Evolutionary conservation across 2,113 vertebrate species (phyloP), one percentile per base, ranked within the genome.

Genomic region (Rafetus swinhoei): DNA sequence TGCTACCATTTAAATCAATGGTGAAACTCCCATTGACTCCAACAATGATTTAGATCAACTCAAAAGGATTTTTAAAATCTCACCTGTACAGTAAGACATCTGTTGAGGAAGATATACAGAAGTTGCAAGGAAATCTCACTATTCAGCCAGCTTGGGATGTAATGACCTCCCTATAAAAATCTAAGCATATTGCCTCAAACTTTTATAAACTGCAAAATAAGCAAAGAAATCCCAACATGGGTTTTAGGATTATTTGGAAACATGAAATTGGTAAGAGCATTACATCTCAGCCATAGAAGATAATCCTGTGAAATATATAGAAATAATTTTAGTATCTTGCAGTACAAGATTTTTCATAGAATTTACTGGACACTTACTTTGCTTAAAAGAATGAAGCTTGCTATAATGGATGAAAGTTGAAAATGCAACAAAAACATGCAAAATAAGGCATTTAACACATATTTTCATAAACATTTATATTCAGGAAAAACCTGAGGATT

Each of bases 401-500:
- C n/a, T 82, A 54, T 39, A 60, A 35, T 7, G 82, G n/a, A 89
- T 77, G 87, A 88, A 81, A 0, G 0, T 5, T 32, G 0, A 10
- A 85, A 29, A 6, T n/a, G 22, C 29, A 62, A 21, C 65, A 59
- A 92, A 74, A 86, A 52, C 32, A 55, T 39, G 87, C 79, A 85
- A 81, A 90, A 39, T 15, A 0, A 87, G 88, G 3, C 60, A 91
- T 89, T 87, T 82, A 86, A 91, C 79, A 80, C 9, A 77, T 0
- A 0, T 92, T 24, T 79, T 32, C 88, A 83, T 32, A 55, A 92
- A 80, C 86, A 94, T 86, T 94, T 95, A 97, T 83, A 92, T 92
- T 87, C 69, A 86, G 32, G 69, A 25, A 62, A 97, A 97, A 39
- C 16, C 74, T 92, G 90, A 60, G 92, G 95, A 94, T 96, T 93